Conservation (phyloP, 2,888 invertebrate species). For the Lasioglossum marginatum region DNA sequence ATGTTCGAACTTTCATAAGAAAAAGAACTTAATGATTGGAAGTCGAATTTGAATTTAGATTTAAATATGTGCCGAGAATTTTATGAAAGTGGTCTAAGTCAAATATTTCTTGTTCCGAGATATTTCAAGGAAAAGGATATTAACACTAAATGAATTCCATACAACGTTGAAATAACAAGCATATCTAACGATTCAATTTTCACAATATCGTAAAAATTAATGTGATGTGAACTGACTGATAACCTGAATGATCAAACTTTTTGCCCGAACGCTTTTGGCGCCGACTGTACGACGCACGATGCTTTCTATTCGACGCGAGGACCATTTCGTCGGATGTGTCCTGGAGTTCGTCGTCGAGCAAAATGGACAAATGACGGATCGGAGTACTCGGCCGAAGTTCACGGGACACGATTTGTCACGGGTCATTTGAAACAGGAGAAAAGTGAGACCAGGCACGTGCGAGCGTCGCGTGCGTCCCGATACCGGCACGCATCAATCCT, state of each 20-base stretch:
- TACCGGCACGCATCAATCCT: conserved; percentile 29
- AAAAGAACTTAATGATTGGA: too few relatives aligned
- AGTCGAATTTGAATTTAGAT: too few relatives aligned
- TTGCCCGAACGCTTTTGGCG: not conserved
- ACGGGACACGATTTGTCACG: conserved; percentile 25
- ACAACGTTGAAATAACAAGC: too few relatives aligned
- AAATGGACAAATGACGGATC: not conserved
- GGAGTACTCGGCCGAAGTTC: not conserved
- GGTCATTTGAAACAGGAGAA: not conserved
- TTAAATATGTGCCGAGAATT: too few relatives aligned
- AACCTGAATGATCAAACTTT: not conserved
- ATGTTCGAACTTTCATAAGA: too few relatives aligned
- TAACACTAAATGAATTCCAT: too few relatives aligned
- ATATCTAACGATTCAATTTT: too few relatives aligned
- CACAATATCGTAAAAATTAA: too few relatives aligned
- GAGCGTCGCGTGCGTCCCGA: conserved; percentile 17
- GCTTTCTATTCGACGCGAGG: not conserved
- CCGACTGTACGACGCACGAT: not conserved
- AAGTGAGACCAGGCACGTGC: not conserved
- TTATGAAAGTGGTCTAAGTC: too few relatives aligned
- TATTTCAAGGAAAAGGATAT: too few relatives aligned
- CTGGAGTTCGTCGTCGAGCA: not conserved
- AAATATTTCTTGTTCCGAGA: too few relatives aligned
- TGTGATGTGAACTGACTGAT: too few relatives aligned
- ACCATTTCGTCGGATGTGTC: not conserved